Evolutionary conservation across 2,797 vertebrate species (phyloP), one percentile per base, ranked within the genome.

Genomic region (Acestrorhynchus altus): DNA sequence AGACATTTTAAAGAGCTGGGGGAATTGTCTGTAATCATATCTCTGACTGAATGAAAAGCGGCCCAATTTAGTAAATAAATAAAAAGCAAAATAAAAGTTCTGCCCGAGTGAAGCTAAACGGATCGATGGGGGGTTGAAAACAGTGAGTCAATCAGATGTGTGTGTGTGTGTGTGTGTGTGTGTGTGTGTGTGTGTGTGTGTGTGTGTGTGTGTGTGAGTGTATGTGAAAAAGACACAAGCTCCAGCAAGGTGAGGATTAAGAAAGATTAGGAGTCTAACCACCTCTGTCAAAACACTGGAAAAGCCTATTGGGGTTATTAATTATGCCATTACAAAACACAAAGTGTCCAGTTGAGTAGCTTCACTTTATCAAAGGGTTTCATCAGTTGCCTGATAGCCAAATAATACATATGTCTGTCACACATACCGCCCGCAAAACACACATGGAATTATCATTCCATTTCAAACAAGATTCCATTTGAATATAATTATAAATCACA

Each of bases 251-350:
- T 46, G 61, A 81, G 60, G 61, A 83, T 70, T 75, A 35, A 35
- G n/a, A 72, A 82, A 70, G 77, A 76, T 80, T 72, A 76, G 26
- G 78, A 70, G 67, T 74, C 81, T 84, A 76, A 86, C 74, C 73
- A 80, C 64, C 20, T 79, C 77, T 83, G 74, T 83, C 75, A 85
- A 85, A 89, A 86, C 77, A 80, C 31, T 67, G 61, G 54, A 57
- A 65, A 65, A 66, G 52, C n/a, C n/a, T n/a, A n/a, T n/a, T n/a
- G 59, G 47, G 70, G 71, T 77, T 82, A 78, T 83, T 85, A 83
- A 84, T 85, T 84, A 83, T 74, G 70, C 74, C 51, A 57, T 61
- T 76, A 79, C 59, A 72, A 85, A 77, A 26, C 77, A 56, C 54
- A 59, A 63, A 74, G 83, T 35, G 31, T 78, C 83, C 57, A 76